A percentile compares a stretch with the other conserved stretches of the same genome.
Evolutionary conservation across 2,888 invertebrate species (phyloP).

Genomic region (Theodoxus fluviatilis): DNA sequence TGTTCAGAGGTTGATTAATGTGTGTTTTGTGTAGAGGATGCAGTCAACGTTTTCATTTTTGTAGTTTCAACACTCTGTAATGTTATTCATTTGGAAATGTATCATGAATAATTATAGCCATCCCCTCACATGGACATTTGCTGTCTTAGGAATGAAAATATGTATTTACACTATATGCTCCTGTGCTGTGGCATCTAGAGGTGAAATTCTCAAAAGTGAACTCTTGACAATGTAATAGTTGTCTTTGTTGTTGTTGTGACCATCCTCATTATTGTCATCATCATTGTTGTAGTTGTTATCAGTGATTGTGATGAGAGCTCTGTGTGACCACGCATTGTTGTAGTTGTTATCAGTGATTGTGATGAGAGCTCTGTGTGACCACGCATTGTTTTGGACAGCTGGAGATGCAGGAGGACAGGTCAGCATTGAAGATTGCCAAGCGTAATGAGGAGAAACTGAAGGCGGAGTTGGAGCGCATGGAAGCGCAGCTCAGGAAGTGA

Average conservation of each 20-base stretch:
- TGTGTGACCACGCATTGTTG: neutral
- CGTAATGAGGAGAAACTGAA: slow-evolving; percentile 57
- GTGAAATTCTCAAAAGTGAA: no score
- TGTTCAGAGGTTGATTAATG: neutral
- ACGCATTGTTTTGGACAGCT: slow-evolving; percentile 39
- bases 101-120: no score
- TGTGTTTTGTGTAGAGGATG: neutral
- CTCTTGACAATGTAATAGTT: neutral
- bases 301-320: neutral
- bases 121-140: no score
- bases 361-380: neutral
- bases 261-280: neutral
- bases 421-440: slow-evolving; percentile 50
- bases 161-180: no score
- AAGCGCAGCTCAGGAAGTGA: slow-evolving; percentile 33
- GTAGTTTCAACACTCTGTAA: neutral
- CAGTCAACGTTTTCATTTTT: neutral
- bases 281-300: neutral
- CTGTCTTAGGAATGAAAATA: no score
- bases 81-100: no score
- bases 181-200: no score
- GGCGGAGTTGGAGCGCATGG: slow-evolving; percentile 50
- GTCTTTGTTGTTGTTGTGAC: neutral
- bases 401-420: slow-evolving; percentile 58
- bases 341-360: neutral